Evolutionary conservation across 2,113 vertebrate species (phyloP).

Genomic region (Halcyon malimbica): DNA sequence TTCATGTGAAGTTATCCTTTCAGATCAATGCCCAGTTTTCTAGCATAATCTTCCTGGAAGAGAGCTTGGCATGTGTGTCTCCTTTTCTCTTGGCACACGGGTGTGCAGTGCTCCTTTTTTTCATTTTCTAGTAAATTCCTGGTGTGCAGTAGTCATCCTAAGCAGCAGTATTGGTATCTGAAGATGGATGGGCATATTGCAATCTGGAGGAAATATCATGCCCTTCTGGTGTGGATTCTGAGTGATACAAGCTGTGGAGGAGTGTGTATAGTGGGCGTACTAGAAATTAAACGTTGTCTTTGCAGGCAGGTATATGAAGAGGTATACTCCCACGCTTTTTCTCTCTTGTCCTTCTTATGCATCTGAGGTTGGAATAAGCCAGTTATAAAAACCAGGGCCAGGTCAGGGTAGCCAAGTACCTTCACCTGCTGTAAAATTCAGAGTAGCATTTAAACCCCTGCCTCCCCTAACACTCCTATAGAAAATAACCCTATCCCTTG

Average conservation of each 20-base stretch:
- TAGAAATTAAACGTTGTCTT: not conserved
- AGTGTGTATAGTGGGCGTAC: not conserved
- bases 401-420: slow-evolving; percentile 1
- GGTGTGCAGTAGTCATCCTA: not conserved
- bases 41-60: slow-evolving; percentile 21
- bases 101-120: too few relatives aligned
- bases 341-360: not conserved
- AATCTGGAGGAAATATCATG: not conserved
- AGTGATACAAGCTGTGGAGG: not conserved
- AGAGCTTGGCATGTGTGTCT: not conserved
- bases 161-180: not conserved
- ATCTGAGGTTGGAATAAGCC: not conserved
- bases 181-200: slow-evolving; percentile 24
- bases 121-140: not conserved
- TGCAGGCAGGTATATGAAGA: not conserved
- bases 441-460: slow-evolving; percentile 18
- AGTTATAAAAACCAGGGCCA: not conserved
- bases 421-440: slow-evolving; percentile 40
- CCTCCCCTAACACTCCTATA: not conserved
- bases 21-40: slow-evolving; percentile 30
- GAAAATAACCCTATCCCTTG: not conserved
- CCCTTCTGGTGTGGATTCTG: slow-evolving; percentile 25
- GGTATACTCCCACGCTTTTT: not conserved
- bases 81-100: slow-evolving; percentile 19
- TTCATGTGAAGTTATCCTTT: slow-evolving; percentile 48